Evolutionary conservation across 2,888 invertebrate genomes (phyloP), one percentile per base, ranked within the genome.

Genomic region (Galeopsomyia nigrocyanea): DNA sequence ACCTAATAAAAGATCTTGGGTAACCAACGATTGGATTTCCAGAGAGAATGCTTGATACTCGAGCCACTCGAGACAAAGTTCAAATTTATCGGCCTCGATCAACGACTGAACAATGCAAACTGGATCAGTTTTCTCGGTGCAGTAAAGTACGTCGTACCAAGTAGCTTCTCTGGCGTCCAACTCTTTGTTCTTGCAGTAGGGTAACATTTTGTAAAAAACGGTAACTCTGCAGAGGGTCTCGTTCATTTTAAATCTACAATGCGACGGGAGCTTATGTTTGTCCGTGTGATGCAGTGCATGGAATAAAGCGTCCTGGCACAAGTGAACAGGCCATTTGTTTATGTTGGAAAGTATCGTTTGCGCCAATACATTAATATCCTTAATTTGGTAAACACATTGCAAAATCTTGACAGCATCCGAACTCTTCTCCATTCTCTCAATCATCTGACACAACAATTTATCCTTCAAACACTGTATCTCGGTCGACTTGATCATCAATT

Each of bases 31-130:
- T 75, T 90, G 88, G 82, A 90, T 88, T 76, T 89, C 87, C 57
- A 89, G 88, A 0, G 89, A 89, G 17, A 90, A 88, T 21, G 89
- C 88, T 76, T 93, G 91, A 13, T 90, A 89, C 60, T 91, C 89
- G 13, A 92, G 89, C 91, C 93, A 94, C 74, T 92, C 90, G 60
- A 92, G 87, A 77, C 94, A 91, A 1, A 93, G 80, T 78, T 92
- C 89, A 75, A 90, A 90, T 89, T 92, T 87, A 69, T 90, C 89
- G 63, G 88, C 88, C 68, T 89, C 89, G 82, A 90, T 88, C 13
- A 91, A 84, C 2, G 88, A 84, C 80, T 89, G 88, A 16, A 91
- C 88, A 49, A 90, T 87, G 63, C 84, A 82, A 70, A 89, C 88
- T 0, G 90, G 89, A 79, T 89, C 88, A 69, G 89, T 88, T 68